Base-by-base conservation (phyloP, 2,888 invertebrate genomes). In the Phragmatobia fuliginosa region DNA sequence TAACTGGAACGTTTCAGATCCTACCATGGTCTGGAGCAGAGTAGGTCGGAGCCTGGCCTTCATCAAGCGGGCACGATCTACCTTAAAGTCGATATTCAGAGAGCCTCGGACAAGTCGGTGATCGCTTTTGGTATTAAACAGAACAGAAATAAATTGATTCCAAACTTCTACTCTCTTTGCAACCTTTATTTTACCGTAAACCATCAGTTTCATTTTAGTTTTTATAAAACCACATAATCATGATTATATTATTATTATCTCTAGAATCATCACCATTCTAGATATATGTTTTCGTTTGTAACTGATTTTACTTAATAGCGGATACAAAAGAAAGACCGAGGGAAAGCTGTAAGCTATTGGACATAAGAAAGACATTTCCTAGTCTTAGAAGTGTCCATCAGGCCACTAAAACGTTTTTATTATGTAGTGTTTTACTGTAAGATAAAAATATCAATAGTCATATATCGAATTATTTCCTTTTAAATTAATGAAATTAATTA, bases 281-380 rank as follows among this genome's bases (percentile, higher is more conserved):
- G 67, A n/a, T 68, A 62, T 71, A 71, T 59, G 49, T 67, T 67
- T 71, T 64, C 69, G 64, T 77, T 69, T 58, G 65, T 69, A 61
- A 69, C 32, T 66, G 62, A 71, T 60, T n/a, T 70, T 70, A 70
- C 68, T 75, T 85, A 85, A 87, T 86, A 84, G 82, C 86, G 88
- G 88, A 89, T 86, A 84, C 80, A 74, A 75, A 77, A 76, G 5
- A 36, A 65, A 78, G 70, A 72, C 49, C 70, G 79, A 84, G 83
- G 83, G 89, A 89, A 87, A 88, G 86, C 81, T 79, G 75, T 74
- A 75, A 77, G 74, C 68, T 71, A 68, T 70, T 74, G 78, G 79
- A 82, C 84, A 83, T 81, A 81, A 87, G 85, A 85, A 83, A 83
- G 85, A 78, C 83, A 76, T 82, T 89, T 90, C 88, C 88, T 86